These are phyloP conservation scores for Argyrosomus regius DNA, from an alignment of 2,797 vertebrate genomes.

Conservation along the genomic window DNA sequence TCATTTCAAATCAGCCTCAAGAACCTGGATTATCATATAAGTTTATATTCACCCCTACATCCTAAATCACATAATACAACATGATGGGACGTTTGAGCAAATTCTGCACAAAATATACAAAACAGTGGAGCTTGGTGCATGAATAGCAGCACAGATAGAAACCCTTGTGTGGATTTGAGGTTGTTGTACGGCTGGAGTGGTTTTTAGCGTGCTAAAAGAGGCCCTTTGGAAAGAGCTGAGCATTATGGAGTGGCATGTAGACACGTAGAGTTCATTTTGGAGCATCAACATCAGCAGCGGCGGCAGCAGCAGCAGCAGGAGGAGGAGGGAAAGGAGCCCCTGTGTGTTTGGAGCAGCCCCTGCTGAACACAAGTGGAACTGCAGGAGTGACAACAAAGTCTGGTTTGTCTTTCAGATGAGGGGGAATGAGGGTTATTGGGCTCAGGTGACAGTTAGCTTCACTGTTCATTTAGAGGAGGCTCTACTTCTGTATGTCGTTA, in stretches of 20 bases:
- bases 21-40: neutral
- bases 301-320: neutral
- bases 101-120: neutral
- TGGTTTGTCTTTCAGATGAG: slow-evolving; percentile 22
- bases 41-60: neutral
- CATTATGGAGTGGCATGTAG: slow-evolving; percentile 38
- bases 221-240: slow-evolving; percentile 27
- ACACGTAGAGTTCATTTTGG: slow-evolving; percentile 40
- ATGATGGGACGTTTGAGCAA: slow-evolving; percentile 11
- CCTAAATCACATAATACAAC: neutral
- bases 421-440: neutral
- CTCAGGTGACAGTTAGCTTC: slow-evolving; percentile 22
- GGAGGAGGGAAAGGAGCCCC: neutral
- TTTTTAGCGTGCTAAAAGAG: slow-evolving; percentile 29
- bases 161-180: slow-evolving; percentile 5
- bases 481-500: slow-evolving; percentile 7
- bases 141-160: slow-evolving; percentile 16
- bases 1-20: neutral
- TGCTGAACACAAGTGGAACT: slow-evolving; percentile 67
- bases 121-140: neutral
- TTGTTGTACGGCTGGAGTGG: slow-evolving; percentile 15
- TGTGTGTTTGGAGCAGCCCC: slow-evolving; percentile 72
- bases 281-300: slow-evolving; percentile 33
- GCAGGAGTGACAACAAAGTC: slow-evolving; percentile 1
- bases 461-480: neutral